Conservation (phyloP, 2,888 invertebrate species). For the Chymomyza amoena region DNA sequence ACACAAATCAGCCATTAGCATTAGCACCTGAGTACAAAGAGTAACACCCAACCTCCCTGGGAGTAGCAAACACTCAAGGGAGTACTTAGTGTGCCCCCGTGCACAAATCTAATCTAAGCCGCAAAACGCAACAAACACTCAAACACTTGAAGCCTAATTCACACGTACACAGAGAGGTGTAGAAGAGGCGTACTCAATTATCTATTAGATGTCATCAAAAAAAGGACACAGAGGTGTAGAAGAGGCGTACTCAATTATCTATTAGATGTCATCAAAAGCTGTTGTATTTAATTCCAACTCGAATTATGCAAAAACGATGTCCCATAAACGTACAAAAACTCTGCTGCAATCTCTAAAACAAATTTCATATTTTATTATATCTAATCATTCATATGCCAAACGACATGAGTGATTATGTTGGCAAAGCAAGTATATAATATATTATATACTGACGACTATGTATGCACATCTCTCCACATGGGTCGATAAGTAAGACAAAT, state of each 20-base stretch:
- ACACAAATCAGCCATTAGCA: neutral
- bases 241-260: neutral
- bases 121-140: neutral
- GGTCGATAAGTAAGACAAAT: conserved; percentile 66
- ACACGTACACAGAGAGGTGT: neutral
- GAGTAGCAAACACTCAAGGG: neutral
- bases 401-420: conserved; percentile 66
- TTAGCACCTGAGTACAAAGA: neutral
- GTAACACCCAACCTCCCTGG: neutral
- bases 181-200: neutral
- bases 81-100: neutral
- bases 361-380: conserved; percentile 23
- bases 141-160: neutral
- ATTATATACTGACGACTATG: neutral
- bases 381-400: conserved; percentile 65
- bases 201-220: neutral
- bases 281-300: neutral
- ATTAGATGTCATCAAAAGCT: neutral
- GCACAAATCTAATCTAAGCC: neutral
- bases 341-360: neutral
- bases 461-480: neutral
- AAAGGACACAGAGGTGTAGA: no score
- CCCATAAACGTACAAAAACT: neutral
- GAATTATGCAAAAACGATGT: neutral
- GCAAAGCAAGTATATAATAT: neutral